Evolutionary conservation across 2,797 vertebrate species (phyloP).

Genomic region (Parotocinclus haroldoi): DNA sequence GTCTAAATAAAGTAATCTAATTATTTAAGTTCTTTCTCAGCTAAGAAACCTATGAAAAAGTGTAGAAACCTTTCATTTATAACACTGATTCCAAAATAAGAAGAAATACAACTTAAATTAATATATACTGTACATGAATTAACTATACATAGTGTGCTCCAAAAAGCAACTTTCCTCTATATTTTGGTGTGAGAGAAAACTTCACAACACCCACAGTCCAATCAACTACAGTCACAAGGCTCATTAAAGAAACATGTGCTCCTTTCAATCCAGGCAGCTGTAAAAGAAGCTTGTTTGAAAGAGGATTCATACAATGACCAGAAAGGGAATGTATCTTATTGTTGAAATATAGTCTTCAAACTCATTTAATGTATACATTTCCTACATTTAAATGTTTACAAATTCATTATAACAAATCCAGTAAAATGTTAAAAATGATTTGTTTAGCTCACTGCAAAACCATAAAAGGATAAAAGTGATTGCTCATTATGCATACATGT

Average conservation of each 20-base stretch:
- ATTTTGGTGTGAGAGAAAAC: constrained; percentile 25
- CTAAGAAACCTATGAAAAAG: background rate
- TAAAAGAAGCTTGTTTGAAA: constrained; percentile 16
- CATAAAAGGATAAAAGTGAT: background rate
- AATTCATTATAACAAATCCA: constrained; percentile 31
- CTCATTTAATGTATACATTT: constrained; percentile 33
- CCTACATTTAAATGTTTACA: constrained; percentile 24
- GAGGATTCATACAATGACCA: constrained; percentile 28
- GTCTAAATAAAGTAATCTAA: background rate
- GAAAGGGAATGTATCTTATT: constrained; percentile 7
- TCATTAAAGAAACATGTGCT: constrained; percentile 42
- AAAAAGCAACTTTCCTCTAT: constrained; percentile 6
- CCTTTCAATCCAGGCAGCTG: constrained; percentile 34
- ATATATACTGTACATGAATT: constrained; percentile 21
- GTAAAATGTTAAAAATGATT: constrained; percentile 22
- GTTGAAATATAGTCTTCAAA: constrained; percentile 15
- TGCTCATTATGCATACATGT: background rate
- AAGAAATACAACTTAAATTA: background rate
- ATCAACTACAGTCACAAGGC: constrained; percentile 13
- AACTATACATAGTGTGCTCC: constrained; percentile 5
- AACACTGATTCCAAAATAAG: background rate
- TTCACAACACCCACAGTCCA: constrained; percentile 20
- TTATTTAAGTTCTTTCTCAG: background rate
- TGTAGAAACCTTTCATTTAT: background rate
- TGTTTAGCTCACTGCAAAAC: background rate